These are phyloP conservation scores for Chesias legatella DNA, from an alignment of 2,888 invertebrate species.

Conservation along the genomic window DNA sequence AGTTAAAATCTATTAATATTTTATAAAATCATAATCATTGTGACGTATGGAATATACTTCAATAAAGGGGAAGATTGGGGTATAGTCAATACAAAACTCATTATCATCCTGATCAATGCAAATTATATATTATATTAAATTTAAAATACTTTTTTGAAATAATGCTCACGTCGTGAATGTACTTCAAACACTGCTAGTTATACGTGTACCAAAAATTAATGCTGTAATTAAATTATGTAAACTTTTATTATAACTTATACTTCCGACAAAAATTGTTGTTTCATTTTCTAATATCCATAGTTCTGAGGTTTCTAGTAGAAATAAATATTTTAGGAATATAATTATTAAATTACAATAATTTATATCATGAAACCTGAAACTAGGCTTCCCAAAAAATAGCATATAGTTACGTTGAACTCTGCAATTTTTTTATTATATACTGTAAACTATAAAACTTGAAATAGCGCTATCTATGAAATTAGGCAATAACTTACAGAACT, in stretches of 20 bases:
- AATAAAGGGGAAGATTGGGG: slow-evolving; percentile 78
- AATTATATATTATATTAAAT: slow-evolving; percentile 48
- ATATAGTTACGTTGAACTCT: no score
- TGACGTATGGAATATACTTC: slow-evolving; percentile 57
- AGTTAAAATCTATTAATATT: slow-evolving; percentile 24
- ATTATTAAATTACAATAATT: no score
- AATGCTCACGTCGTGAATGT: slow-evolving; percentile 74
- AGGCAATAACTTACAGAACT: no score
- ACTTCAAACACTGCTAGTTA: slow-evolving; percentile 76
- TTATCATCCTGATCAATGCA: slow-evolving; percentile 45
- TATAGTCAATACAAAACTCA: slow-evolving; percentile 47
- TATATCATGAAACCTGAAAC: no score
- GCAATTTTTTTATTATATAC: no score
- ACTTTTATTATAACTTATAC: slow-evolving; percentile 81
- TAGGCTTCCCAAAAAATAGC: no score
- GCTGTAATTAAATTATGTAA: slow-evolving; percentile 75
- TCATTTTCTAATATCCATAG: slow-evolving; percentile 45
- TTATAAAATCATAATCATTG: slow-evolving; percentile 36
- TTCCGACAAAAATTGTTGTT: slow-evolving; percentile 64
- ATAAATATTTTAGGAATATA: no score
- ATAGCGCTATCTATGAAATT: no score
- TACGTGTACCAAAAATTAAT: slow-evolving; percentile 68
- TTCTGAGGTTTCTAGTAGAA: no score
- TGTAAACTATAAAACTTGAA: background rate
- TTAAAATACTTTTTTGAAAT: slow-evolving; percentile 41